Evolutionary conservation across 53 echinoderm and acorn worm species (phyloP).

Genomic region (Zoroaster sp.): DNA sequence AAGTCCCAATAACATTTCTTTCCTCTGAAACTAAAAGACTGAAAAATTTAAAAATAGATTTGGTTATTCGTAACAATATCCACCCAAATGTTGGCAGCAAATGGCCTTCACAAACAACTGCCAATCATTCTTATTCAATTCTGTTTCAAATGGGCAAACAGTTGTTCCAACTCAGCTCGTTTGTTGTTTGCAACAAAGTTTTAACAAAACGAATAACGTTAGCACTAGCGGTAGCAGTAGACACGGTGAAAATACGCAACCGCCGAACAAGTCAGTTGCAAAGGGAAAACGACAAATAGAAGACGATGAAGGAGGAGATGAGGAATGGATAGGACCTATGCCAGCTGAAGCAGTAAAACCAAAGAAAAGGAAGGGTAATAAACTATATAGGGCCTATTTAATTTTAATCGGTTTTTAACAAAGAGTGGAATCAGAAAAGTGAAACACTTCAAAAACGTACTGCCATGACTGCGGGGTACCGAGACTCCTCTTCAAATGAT

Average conservation of each 20-base stretch:
- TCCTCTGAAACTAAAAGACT: too few relatives aligned
- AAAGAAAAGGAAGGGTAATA: conserved; percentile 88
- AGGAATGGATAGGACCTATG: conserved; percentile 95
- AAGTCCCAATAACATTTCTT: too few relatives aligned
- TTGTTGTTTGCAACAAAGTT: neutral
- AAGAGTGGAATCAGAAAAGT: neutral
- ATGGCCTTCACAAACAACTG: neutral
- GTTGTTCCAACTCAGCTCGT: neutral
- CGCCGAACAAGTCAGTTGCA: neutral
- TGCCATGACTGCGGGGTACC: neutral
- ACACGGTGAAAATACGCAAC: neutral
- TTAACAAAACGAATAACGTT: neutral
- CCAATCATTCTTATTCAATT: neutral
- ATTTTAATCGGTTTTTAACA: neutral
- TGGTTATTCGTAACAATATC: too few relatives aligned
- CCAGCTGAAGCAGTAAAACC: conserved; percentile 84
- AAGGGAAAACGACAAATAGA: conserved; percentile 34
- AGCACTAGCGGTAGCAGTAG: too few relatives aligned
- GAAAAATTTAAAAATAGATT: too few relatives aligned
- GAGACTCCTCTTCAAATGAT: neutral
- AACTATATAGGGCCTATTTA: neutral
- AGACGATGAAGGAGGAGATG: conserved; percentile 34
- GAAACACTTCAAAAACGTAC: too few relatives aligned
- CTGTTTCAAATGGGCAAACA: neutral
- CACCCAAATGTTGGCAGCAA: too few relatives aligned